A percentile compares a stretch with the other conserved stretches of the same genome.
phyloP scores from a whole-genome alignment of 2,797 vertebrate genomes.

The Melanogrammus aeglefinus region DNA sequence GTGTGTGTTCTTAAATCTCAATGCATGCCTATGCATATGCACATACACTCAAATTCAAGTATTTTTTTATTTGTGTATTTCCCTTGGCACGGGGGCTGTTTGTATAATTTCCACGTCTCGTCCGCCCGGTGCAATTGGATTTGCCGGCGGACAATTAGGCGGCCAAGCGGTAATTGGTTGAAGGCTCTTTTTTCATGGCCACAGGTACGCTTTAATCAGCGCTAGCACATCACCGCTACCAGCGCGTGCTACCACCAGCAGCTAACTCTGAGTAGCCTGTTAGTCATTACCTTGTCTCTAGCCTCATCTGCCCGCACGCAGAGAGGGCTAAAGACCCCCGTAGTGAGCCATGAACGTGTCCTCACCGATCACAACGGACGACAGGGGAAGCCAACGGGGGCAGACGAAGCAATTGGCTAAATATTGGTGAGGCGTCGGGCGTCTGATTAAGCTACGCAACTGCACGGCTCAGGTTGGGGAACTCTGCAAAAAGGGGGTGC shows the following conservation, averaged over 20 bases:
- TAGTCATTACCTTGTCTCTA: conserved; percentile 25
- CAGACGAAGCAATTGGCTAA: too few species aligned
- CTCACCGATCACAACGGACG: not conserved
- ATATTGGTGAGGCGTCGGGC: too few species aligned
- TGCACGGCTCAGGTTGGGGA: too few species aligned
- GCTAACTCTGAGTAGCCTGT: conserved; percentile 25
- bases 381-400: too few species aligned
- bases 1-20: too few species aligned
- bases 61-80: not conserved
- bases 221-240: conserved; percentile 21
- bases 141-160: not conserved
- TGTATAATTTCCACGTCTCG: not conserved
- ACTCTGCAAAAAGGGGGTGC: too few species aligned
- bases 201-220: conserved; percentile 28
- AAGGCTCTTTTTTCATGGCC: conserved; percentile 31
- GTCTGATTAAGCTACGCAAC: too few species aligned
- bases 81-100: not conserved
- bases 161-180: conserved; percentile 24
- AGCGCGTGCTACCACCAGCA: conserved; percentile 23
- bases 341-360: not conserved
- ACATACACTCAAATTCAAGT: too few species aligned
- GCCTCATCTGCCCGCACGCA: conserved; percentile 21
- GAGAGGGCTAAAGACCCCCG: too few species aligned
- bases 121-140: not conserved
- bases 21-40: too few species aligned